Percentiles rank a stretch among this genome's conserved stretches.
phyloP scores from a whole-genome alignment of 2,113 vertebrate species.

The Bujurquina vittata region DNA sequence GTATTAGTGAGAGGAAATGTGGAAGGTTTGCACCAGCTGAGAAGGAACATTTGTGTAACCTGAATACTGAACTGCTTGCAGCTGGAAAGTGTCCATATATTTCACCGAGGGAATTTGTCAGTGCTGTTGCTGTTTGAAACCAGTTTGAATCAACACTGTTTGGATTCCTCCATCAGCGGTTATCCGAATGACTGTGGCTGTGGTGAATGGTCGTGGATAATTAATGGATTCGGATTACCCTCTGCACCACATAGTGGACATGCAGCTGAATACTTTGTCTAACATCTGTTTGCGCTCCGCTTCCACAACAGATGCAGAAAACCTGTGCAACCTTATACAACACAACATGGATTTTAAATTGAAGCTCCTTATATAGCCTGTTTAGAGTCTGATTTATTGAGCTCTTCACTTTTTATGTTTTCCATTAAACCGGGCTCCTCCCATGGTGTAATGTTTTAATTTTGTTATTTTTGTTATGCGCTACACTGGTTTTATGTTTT shows the following conservation, averaged over 20 bases:
- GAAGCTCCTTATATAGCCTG: background rate
- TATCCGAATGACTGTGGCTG: background rate
- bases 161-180: background rate
- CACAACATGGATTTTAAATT: slow-evolving; percentile 1
- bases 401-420: background rate
- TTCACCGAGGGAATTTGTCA: background rate
- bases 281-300: background rate
- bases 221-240: background rate
- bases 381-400: background rate
- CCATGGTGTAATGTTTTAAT: background rate
- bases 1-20: background rate
- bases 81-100: background rate
- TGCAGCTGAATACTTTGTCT: background rate
- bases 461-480: background rate
- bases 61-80: background rate
- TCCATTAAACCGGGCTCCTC: background rate
- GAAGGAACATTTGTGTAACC: background rate
- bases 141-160: background rate
- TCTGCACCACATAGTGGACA: background rate
- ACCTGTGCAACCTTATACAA: background rate
- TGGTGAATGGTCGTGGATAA: background rate
- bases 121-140: background rate
- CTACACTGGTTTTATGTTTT: background rate
- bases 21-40: background rate
- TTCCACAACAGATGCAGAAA: background rate